Evolutionary conservation across 2,888 invertebrate species (phyloP), one percentile per base, ranked within the genome.

Genomic region (Drosophila leonis): DNA sequence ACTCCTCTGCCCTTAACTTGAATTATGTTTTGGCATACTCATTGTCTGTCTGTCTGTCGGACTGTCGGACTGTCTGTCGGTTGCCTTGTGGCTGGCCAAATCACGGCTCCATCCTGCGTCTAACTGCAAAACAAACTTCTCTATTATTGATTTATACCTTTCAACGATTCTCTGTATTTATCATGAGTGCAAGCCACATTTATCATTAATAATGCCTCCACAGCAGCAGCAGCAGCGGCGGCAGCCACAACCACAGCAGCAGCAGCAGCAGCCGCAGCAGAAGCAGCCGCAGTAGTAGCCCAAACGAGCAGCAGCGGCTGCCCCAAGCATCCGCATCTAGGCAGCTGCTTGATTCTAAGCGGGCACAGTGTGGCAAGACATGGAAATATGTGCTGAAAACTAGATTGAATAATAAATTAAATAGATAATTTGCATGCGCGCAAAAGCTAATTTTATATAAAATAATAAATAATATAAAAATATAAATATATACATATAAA

Each of bases 91-190:
- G 52, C 63, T 29, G 48, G 41, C 56, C 56, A 76, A 86, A 90
- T 86, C 90, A 90, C 81, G 68, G 85, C 83, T 75, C 72, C 76
- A 79, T 84, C 78, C 75, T 70, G 69, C 70, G 80, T 80, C 85
- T 88, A 86, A 88, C 88, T 83, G 83, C 88, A 83, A 86, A 86
- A 83, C 86, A 86, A 86, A 87, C 86, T 90, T 88, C 90, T 90
- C 90, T 91, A 90, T 91, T 91, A 92, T 91, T 91, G 91, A 91
- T 91, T 92, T 92, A 92, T 92, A 92, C 91, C 93, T 93, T 93
- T 93, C 93, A 92, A 91, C 93, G 91, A 91, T 92, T 91, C 92
- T 92, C 92, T 92, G 91, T 92, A 93, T 93, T 92, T 93, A 92
- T 93, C 93, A 93, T 92, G 86, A 92, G 91, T 90, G 91, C 90